Evolutionary conservation across 2,113 vertebrate genomes (phyloP).

Genomic region (Cinclus cinclus): DNA sequence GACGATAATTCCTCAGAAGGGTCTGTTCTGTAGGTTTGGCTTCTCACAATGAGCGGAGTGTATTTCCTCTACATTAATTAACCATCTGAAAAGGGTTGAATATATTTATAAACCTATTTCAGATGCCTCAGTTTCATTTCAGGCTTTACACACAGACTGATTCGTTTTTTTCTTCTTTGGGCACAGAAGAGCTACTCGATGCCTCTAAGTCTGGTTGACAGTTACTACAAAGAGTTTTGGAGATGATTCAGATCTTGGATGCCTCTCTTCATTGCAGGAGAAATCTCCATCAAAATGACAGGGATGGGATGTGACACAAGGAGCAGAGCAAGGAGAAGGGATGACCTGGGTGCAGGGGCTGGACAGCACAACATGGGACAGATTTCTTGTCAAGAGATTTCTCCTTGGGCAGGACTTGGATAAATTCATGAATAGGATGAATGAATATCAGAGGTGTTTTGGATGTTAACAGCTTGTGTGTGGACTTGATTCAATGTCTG

Average conservation of each 20-base stretch:
- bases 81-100: neutral
- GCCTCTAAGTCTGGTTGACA: neutral
- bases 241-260: neutral
- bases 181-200: neutral
- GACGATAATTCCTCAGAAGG: neutral
- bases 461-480: neutral
- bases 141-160: neutral
- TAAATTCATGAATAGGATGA: neutral
- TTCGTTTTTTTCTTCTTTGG: neutral
- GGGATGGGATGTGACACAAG: neutral
- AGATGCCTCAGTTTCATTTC: neutral
- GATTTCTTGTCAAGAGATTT: neutral
- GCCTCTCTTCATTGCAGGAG: neutral
- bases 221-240: neutral
- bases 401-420: neutral
- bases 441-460: neutral
- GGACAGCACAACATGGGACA: neutral
- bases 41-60: neutral
- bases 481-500: neutral
- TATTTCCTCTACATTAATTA: neutral
- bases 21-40: neutral
- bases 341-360: neutral
- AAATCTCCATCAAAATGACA: neutral
- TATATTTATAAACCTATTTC: neutral
- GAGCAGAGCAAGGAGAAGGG: neutral